phyloP scores from a whole-genome alignment of 2,113 vertebrate species.

The Monopterus albus region DNA sequence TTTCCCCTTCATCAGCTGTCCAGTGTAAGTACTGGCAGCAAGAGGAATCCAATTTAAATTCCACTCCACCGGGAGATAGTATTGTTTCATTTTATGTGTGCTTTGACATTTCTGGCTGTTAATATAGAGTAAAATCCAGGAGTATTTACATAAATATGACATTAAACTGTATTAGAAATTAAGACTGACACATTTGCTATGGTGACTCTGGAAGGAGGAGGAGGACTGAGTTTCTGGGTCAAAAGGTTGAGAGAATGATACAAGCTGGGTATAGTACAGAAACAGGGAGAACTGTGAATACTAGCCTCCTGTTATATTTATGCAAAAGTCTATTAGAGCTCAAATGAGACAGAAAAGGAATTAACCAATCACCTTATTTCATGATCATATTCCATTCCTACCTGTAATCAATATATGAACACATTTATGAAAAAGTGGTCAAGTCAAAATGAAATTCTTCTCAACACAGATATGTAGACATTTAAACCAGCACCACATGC shows the following conservation, averaged over 20 bases:
- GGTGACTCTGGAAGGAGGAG: constrained; percentile 54
- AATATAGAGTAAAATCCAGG: constrained; percentile 84
- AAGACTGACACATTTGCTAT: constrained; percentile 81
- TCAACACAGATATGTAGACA: constrained; percentile 13
- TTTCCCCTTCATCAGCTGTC: constrained; percentile 85
- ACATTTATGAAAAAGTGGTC: not conserved
- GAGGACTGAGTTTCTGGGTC: constrained; percentile 74
- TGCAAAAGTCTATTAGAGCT: constrained; percentile 11
- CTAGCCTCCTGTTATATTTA: constrained; percentile 1
- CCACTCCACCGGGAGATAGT: constrained; percentile 83
- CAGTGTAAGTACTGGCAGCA: constrained; percentile 77
- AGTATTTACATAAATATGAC: constrained; percentile 89
- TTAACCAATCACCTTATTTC: not conserved
- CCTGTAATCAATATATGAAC: not conserved
- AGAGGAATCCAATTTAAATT: constrained; percentile 88
- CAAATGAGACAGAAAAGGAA: constrained; percentile 3
- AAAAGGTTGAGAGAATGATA: constrained; percentile 71
- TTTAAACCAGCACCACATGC: not conserved
- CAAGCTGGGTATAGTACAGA: constrained; percentile 26
- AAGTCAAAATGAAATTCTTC: constrained; percentile 2
- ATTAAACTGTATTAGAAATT: constrained; percentile 87
- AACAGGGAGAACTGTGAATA: constrained; percentile 39
- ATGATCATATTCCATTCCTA: not conserved
- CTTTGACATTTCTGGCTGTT: constrained; percentile 87
- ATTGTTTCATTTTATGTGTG: constrained; percentile 90